Evolutionary conservation across 2,888 invertebrate genomes (phyloP), one percentile per base, ranked within the genome.

Genomic region (Julus scanicus): DNA sequence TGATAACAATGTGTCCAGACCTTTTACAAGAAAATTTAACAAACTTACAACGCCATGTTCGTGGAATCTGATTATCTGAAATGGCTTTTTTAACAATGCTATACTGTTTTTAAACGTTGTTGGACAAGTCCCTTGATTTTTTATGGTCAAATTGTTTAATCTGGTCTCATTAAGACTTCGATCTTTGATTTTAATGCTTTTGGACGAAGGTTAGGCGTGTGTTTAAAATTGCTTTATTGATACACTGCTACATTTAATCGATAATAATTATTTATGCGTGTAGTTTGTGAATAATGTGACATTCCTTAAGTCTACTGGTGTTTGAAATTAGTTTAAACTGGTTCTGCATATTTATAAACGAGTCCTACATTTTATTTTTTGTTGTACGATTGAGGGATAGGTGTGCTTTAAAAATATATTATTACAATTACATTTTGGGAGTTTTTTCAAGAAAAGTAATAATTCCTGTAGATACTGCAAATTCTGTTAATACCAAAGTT

Each of bases 271-370:
- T 80, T 80, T 80, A 80, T 80, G 80, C 11, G 13, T 80, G 80
- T 80, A 80, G 80, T 37, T 80, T 80, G 37, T 37, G 80, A 80
- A 80, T 80, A 80, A 80, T 80, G 9, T 37, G 80, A 80, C 37
- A 80, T 80, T 6, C 29, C 13, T 80, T 37, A 37, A 15, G 80
- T 37, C 80, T 80, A 80, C 80, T 29, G 29, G 37, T 15, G 13
- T 80, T 80, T 80, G 13, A 37, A 80, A 37, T 80, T 6, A 29
- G 8, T 11, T 29, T n/a, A 71, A 71, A 71, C 80, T 37, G 80
- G 80, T 80, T 80, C 15, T 37, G 2, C 1, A 6, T 44, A 44
- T 44, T 5, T 44, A 13, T 6, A 37, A 80, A 15, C 37, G 80
- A 29, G 37, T 80, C 11, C 8, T 80, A 80, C 13, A 13, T 80